Evolutionary conservation across 2,888 invertebrate genomes (phyloP), one percentile per base, ranked within the genome.

Genomic region (Xanthorhoe spadicearia): DNA sequence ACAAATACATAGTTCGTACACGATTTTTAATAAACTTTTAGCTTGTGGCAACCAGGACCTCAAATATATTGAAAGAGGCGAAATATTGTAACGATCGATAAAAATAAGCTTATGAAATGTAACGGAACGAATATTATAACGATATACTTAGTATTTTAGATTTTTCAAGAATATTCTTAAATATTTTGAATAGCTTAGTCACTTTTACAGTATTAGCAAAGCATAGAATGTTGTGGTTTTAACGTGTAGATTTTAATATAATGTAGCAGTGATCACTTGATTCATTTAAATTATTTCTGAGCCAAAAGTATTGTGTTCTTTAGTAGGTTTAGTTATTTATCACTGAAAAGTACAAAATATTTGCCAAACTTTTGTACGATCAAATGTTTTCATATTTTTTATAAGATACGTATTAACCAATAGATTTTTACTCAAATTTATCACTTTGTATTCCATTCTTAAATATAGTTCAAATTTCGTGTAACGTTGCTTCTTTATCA

Each of bases 321-420:
- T 70, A 69, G 61, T 76, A 77, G 74, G 69, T 70, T 70, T 69
- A 57, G 60, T 61, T 63, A 60, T 35, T 55, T 13, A 74, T 61
- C 57, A 60, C 80, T 76, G 70, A 69, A 79, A 78, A 86, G 85
- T 86, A 87, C 87, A 88, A 87, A 83, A 78, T 70, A 62, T 78
- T 79, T 85, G 88, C 88, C 88, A 88, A 88, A 84, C 79, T 79
- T 83, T 83, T 81, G 77, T 73, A 80, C 63, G 19, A 69, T 53
- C 48, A 65, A 50, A 61, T 68, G 70, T 72, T 75, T 74, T 55
- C 6, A 43, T 56, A 61, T 56, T 56, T 57, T 65, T 58, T 60
- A 60, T 52, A 57, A 13, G 32, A 46, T 32, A 38, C 49, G 10
- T 32, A 51, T 63, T 49, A 56, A 19, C 17, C 48, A 46, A 58